phyloP scores from a whole-genome alignment of 2,113 vertebrate genomes.

The Lethenteron reissneri region DNA sequence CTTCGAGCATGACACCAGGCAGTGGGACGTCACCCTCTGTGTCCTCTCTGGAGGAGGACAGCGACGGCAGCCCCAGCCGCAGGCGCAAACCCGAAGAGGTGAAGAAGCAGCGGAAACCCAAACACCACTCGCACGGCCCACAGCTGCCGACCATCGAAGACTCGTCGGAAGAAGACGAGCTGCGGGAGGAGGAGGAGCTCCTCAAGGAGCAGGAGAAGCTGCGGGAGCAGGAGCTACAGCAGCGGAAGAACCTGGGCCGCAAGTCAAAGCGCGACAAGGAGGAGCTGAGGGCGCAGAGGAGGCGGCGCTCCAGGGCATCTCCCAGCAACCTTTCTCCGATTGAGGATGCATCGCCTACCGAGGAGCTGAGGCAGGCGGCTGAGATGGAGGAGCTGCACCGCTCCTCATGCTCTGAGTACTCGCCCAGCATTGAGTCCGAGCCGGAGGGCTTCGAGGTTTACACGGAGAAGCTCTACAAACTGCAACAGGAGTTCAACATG shows the following conservation, averaged over 20 bases:
- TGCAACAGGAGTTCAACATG: conserved; percentile 82
- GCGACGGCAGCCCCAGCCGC: conserved; percentile 89
- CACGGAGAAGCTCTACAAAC: conserved; percentile 63
- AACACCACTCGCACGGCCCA: conserved; percentile 79
- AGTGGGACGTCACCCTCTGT: conserved; percentile 87
- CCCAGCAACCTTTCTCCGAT: conserved; percentile 95
- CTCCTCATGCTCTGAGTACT: conserved; percentile 91
- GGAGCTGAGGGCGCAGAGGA: conserved; percentile 74
- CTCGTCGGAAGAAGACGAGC: conserved; percentile 86
- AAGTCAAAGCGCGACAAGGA: conserved; percentile 93
- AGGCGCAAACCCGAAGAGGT: conserved; percentile 74
- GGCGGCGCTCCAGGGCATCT: conserved; percentile 86
- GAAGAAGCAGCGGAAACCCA: conserved; percentile 87
- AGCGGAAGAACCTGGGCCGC: conserved; percentile 74
- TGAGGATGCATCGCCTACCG: conserved; percentile 84
- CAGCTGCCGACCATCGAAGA: conserved; percentile 90
- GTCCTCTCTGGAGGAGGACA: conserved; percentile 90
- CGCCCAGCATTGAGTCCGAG: conserved; percentile 85
- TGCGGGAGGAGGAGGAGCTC: conserved; percentile 87
- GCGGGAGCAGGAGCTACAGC: conserved; percentile 90
- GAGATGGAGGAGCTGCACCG: conserved; percentile 97
- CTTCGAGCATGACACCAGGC: conserved; percentile 58
- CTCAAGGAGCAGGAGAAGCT: conserved; percentile 88
- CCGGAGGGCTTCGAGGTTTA: conserved; percentile 64
- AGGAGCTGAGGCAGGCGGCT: conserved; percentile 75